Base-by-base conservation (phyloP, 2,113 vertebrate genomes). In the Coregonus clupeaformis region DNA sequence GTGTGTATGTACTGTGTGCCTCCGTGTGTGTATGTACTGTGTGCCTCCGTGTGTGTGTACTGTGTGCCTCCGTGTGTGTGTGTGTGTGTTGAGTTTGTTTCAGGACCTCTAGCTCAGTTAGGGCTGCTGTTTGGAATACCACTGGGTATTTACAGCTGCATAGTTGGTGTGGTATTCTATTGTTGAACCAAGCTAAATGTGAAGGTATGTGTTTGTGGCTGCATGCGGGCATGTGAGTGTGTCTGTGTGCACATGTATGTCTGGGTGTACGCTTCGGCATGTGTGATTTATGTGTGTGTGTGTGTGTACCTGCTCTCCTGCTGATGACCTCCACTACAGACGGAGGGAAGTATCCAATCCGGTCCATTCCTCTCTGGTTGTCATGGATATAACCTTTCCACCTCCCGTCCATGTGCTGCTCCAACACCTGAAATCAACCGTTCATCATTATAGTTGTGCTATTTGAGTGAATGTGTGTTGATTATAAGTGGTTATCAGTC, bases 381-480 rank as follows among this genome's bases (percentile, higher is more conserved):
- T 98, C 97, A 0, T 98, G 97, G 87, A 99, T 95, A 77, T 97
- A 95, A 24, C 97, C 97, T 89, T 98, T 99, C 97, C 97, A 99
- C 24, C 96, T 95, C 24, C 97, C 97, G 0, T 98, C 97, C 0
- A 94, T 87, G 36, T 98, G 97, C 87, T 99, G 97, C 87, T 98
- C 97, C 76, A 99, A 85, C 32, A 99, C 97, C 97, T 99, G 87
- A 0, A 75, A 63, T 27, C 68, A 0, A 1, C 0, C 79, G 78
- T 78, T 75, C 65, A 81, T 0, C 55, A 42, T 52, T 18, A 52
- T 18, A 18, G 49, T 4, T 52, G 49, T 4, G 16, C 16, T 18
- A 52, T 52, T 52, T 52, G 13, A 18, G 47, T 49, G 47, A 49
- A 14, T 47, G 45, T 49, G 47, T 14, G 47, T 14, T 49, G 49